These are phyloP conservation scores for Grallaria varia DNA, from an alignment of 2,113 vertebrate species.

Conservation along the genomic window DNA sequence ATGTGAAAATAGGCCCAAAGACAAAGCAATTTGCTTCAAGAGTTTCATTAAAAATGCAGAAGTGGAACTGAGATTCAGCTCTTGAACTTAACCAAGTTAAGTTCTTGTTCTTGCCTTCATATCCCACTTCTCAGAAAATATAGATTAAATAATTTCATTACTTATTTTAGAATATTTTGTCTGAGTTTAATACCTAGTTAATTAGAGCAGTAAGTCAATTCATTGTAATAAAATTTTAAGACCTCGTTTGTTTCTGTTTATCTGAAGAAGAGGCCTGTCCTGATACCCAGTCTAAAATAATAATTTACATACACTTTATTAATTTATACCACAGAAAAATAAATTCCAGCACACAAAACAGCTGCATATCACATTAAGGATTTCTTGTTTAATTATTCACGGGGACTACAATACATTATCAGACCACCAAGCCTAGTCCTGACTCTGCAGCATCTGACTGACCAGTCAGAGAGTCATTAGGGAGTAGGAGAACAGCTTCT, in stretches of 20 bases:
- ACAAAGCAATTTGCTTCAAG: not conserved
- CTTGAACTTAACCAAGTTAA: not conserved
- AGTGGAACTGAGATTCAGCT: not conserved
- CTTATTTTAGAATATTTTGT: not conserved
- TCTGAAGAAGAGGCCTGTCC: not conserved
- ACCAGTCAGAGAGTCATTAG: not conserved
- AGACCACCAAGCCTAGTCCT: not conserved
- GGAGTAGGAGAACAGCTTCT: not conserved
- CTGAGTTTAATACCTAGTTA: not conserved
- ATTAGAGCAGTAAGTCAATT: not conserved
- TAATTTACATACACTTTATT: not conserved
- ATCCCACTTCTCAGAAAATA: not conserved
- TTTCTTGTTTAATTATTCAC: not conserved
- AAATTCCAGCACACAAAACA: not conserved
- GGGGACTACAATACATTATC: not conserved
- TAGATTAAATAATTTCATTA: not conserved
- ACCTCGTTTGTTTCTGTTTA: not conserved
- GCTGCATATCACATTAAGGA: not conserved
- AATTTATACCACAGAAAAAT: constrained; percentile 4
- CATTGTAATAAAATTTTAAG: not conserved
- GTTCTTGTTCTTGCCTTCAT: not conserved
- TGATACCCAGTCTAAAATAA: not conserved
- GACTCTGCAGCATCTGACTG: not conserved
- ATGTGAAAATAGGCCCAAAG: not conserved
- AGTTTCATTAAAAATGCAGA: not conserved